These are phyloP conservation scores for Chrysogorgia sp. DNA, from an alignment of 92 coral and sea anemone species.

Conservation along the genomic window DNA sequence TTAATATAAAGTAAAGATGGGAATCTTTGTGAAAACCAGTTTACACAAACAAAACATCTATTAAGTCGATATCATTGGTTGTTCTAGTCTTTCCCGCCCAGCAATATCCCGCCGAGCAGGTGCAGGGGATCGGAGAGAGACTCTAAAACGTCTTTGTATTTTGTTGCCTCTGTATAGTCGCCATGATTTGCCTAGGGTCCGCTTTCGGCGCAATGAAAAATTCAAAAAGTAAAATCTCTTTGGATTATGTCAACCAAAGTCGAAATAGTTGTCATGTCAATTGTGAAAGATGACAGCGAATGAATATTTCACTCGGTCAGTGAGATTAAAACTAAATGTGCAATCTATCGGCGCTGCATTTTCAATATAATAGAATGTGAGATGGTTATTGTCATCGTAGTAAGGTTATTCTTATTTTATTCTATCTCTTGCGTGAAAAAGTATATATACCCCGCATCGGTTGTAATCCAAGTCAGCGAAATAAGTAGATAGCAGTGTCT, in stretches of 20 bases:
- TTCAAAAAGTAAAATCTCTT: neutral
- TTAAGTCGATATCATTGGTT: neutral
- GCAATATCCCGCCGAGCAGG: neutral
- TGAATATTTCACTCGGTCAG: conserved; percentile 15
- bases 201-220: neutral
- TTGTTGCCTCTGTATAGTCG: neutral
- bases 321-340: neutral
- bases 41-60: conserved; percentile 4
- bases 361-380: too few species aligned
- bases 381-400: too few species aligned
- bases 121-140: neutral
- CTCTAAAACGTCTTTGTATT: neutral
- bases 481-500: conserved; percentile 8
- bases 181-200: neutral
- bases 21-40: neutral
- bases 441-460: too few species aligned
- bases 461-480: neutral
- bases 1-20: neutral
- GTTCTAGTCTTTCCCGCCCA: neutral
- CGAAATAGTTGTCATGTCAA: neutral
- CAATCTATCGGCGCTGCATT: too few species aligned
- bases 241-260: neutral
- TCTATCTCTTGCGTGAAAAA: too few species aligned
- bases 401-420: too few species aligned
- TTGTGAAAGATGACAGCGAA: conserved; percentile 16